phyloP scores from a whole-genome alignment of 1,140 invertebrate genomes.

The Bombus difficillimus region DNA sequence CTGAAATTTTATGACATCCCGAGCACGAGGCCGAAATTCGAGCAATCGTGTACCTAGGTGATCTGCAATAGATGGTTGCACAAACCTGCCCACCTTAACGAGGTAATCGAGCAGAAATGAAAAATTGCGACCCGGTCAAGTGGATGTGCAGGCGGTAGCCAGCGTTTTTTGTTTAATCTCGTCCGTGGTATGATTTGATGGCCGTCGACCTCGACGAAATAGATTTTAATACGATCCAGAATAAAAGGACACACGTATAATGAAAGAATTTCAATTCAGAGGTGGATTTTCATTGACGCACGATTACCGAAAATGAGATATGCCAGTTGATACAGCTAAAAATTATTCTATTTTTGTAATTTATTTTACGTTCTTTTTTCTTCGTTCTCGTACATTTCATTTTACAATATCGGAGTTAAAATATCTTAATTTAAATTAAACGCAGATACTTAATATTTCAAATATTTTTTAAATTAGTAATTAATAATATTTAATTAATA shows the following conservation, averaged over 20 bases:
- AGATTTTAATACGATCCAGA: background rate
- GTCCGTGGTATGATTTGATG: background rate
- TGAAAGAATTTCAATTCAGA: background rate
- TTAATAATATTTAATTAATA: too few relatives aligned
- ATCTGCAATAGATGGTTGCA: background rate
- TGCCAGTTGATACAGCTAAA: too few relatives aligned
- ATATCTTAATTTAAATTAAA: too few relatives aligned
- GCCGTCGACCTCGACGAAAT: background rate
- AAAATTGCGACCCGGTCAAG: background rate
- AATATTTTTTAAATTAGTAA: too few relatives aligned
- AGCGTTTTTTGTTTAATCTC: constrained; percentile 9
- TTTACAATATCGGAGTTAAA: too few relatives aligned
- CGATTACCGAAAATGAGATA: background rate
- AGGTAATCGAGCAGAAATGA: constrained; percentile 38
- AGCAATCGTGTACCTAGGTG: background rate
- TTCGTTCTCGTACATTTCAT: too few relatives aligned
- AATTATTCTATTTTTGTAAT: too few relatives aligned
- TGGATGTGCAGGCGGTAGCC: background rate
- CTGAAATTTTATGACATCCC: constrained; percentile 21
- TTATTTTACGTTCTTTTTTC: too few relatives aligned
- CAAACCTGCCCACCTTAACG: background rate
- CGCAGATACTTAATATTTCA: too few relatives aligned
- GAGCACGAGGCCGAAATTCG: background rate
- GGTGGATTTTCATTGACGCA: background rate
- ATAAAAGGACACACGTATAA: background rate